Conservation (phyloP, 2,797 vertebrate species). For the Crocodylus rhombifer region DNA sequence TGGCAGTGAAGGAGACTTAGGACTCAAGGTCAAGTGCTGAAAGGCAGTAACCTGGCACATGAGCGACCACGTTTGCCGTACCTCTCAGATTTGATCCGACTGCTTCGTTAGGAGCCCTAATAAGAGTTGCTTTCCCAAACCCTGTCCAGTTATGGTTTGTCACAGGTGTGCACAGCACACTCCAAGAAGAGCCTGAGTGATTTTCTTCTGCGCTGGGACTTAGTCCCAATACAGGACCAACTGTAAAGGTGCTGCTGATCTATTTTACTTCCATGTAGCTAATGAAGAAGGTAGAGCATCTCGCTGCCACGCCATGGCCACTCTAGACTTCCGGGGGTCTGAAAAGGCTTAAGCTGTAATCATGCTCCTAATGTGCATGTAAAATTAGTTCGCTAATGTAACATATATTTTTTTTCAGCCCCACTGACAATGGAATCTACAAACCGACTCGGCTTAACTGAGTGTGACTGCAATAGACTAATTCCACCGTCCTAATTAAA, state of each 20-base stretch:
- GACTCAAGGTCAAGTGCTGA: background rate
- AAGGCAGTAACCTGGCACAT: background rate
- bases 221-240: background rate
- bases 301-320: background rate
- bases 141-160: background rate
- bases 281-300: background rate
- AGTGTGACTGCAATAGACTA: constrained; percentile 52
- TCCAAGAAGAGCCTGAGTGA: background rate
- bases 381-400: constrained; percentile 22
- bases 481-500: constrained; percentile 75
- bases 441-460: constrained; percentile 45
- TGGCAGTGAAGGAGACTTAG: background rate
- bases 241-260: background rate
- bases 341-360: background rate
- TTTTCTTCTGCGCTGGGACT: background rate
- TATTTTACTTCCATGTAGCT: background rate
- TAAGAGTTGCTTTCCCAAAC: background rate
- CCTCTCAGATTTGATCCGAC: background rate
- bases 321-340: rapidly evolving
- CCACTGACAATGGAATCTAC: constrained; percentile 42
- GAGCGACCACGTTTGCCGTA: background rate
- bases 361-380: background rate
- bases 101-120: background rate
- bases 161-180: background rate
- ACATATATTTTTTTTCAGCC: background rate